phyloP scores from a whole-genome alignment of 2,888 invertebrate species.

The Nephrotoma guestfalica region DNA sequence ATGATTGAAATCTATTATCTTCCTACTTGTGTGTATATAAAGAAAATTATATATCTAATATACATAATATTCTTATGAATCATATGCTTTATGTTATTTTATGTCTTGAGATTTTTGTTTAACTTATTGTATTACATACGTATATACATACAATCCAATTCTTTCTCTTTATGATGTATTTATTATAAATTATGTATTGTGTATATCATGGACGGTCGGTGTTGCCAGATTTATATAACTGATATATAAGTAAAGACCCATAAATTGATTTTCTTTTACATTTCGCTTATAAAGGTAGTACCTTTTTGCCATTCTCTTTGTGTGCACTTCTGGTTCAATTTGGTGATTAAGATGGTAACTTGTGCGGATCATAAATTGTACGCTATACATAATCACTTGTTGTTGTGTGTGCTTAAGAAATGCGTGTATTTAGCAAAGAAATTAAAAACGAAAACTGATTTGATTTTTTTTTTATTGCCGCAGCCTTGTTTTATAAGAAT shows the following conservation, averaged over 20 bases:
- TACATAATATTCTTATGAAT: neutral
- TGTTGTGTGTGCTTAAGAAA: too few relatives aligned
- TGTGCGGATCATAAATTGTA: neutral
- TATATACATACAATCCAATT: neutral
- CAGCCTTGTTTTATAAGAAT: neutral
- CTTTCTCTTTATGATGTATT: neutral
- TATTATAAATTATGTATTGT: neutral
- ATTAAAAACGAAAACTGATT: neutral
- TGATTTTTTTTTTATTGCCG: neutral
- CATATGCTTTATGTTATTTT: neutral
- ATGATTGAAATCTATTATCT: neutral
- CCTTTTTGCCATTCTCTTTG: neutral
- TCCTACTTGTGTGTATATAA: neutral
- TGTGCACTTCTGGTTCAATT: neutral
- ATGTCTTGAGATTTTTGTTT: neutral
- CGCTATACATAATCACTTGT: too few relatives aligned
- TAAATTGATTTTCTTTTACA: neutral
- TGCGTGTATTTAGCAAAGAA: neutral
- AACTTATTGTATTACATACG: neutral
- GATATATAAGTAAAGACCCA: neutral
- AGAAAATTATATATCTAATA: neutral
- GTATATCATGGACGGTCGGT: neutral
- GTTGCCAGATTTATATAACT: neutral
- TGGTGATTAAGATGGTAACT: neutral
- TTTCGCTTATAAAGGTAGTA: neutral